phyloP scores from a whole-genome alignment of 1,140 invertebrate genomes.

The Himalopsyche phryganea region DNA sequence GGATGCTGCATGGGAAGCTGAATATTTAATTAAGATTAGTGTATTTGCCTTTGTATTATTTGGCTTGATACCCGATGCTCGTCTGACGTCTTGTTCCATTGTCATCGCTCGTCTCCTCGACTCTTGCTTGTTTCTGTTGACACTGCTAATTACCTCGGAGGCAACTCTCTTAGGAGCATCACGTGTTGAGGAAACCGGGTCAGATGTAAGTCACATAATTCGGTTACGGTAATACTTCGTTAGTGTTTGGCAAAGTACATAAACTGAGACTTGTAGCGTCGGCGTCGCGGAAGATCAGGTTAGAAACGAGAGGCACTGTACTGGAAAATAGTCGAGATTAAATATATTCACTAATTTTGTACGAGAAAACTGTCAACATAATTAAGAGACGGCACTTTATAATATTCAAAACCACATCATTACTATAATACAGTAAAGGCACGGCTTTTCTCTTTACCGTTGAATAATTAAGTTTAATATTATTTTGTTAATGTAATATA shows the following conservation, averaged over 20 bases:
- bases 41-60: slow-evolving; percentile 6
- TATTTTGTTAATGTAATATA: too few relatives aligned
- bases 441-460: too few relatives aligned
- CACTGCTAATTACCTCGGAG: slow-evolving; percentile 16
- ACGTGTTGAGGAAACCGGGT: slow-evolving; percentile 16
- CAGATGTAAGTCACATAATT: slow-evolving; percentile 20
- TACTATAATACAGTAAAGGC: too few relatives aligned
- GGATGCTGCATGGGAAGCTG: not conserved
- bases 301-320: not conserved
- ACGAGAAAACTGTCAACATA: too few relatives aligned
- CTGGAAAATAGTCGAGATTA: too few relatives aligned
- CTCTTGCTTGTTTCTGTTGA: slow-evolving; percentile 14
- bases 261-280: slow-evolving; percentile 9
- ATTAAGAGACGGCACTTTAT: too few relatives aligned
- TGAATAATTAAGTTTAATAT: too few relatives aligned
- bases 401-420: too few relatives aligned
- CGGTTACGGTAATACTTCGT: slow-evolving; percentile 18
- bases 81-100: slow-evolving; percentile 2
- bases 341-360: too few relatives aligned
- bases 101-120: not conserved
- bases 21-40: slow-evolving; percentile 8
- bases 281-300: not conserved
- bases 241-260: slow-evolving; percentile 6
- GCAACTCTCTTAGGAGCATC: slow-evolving; percentile 10
- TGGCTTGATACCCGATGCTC: slow-evolving; percentile 15